These are phyloP conservation scores for Fragum sueziense DNA, from an alignment of 2,888 invertebrate genomes.

Conservation along the genomic window DNA sequence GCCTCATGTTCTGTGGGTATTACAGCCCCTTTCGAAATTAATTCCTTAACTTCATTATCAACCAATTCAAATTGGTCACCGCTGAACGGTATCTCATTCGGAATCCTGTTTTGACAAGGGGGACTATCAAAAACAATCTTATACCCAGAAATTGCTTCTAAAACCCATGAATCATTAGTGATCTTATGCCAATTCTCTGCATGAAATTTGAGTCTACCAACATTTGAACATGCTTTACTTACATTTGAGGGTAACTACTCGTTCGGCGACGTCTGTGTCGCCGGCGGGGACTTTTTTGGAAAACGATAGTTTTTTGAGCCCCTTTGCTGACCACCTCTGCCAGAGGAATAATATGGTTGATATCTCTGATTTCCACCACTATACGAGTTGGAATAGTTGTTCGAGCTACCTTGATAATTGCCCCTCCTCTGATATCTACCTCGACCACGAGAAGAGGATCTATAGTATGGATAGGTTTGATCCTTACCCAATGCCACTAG, in stretches of 20 bases:
- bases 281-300: background rate
- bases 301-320: background rate
- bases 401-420: no score
- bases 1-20: no score
- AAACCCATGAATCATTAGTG: background rate
- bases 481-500: background rate
- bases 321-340: background rate
- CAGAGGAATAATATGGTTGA: background rate
- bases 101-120: background rate
- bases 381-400: background rate
- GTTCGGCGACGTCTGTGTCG: background rate
- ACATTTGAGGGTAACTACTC: background rate
- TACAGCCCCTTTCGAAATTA: background rate
- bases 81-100: no score
- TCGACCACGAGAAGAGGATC: background rate
- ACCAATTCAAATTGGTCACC: no score
- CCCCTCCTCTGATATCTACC: background rate
- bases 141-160: background rate
- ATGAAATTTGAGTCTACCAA: background rate
- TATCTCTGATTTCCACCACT: background rate
- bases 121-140: constrained; percentile 1
- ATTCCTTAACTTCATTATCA: no score
- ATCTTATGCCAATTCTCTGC: background rate
- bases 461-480: background rate
- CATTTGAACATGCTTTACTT: background rate